Evolutionary conservation across 2,888 invertebrate genomes (phyloP), one percentile per base, ranked within the genome.

Genomic region (Pyrrhia umbra): DNA sequence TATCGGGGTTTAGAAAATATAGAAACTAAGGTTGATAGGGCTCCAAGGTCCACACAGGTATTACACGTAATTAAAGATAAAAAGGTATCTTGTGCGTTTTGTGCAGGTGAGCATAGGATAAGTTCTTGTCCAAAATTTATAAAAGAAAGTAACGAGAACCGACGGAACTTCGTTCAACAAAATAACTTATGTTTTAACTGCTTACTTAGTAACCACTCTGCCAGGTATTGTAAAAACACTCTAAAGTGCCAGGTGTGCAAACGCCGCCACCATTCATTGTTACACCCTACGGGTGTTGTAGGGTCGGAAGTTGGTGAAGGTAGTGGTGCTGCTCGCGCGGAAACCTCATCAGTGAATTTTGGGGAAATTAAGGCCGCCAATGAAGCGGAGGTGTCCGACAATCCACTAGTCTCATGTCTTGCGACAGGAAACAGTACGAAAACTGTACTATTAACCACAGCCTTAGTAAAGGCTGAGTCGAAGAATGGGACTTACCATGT

Each of bases 111-210:
- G 25, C 45, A 45, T 45, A 45, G 15, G 15, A 45, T 45, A 25
- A 45, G 15, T 8, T 15, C 6, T 45, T 45, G 25, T 6, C n/a
- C 8, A 25, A 23, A 21, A 21, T 23, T 45, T 23, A 9, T 1
- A 4, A 25, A 45, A 9, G 45, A 25, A 15, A 25, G 25, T 4
- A 40, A 40, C 10, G 25, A 25, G 0, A 9, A 8, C 8, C 45
- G 45, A 1, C 45, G 45, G 15, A 15, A 25, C 3, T 9, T 45
- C 15, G 45, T 2, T 27, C 27, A 37, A 34, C 37, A 34, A n/a
- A 75, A 73, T 9, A 46, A 59, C 2, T 23, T 82, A 5, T 80
- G 81, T 58, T 83, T 77, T 39, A 73, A 75, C 54, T 83, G 80
- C 50, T 63, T 83, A 16, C 62, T 56, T 5, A 30, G 43, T 2